These are phyloP conservation scores for Silurus meridionalis DNA, from an alignment of 2,113 vertebrate genomes.

Conservation along the genomic window DNA sequence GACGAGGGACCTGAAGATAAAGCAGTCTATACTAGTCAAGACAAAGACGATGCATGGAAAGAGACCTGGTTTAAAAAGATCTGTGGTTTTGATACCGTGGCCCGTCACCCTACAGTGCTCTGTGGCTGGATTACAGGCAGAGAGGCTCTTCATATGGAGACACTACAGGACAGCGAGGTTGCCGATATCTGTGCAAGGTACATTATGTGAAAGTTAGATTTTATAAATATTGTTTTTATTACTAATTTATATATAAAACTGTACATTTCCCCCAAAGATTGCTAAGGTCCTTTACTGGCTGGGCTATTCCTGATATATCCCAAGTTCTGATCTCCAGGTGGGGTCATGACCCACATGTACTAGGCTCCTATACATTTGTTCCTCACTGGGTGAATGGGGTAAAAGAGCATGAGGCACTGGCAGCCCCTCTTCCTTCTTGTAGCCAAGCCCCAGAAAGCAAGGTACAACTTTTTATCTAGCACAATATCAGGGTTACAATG, in stretches of 20 bases:
- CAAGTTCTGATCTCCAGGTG: conserved; percentile 59
- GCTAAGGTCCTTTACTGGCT: conserved; percentile 62
- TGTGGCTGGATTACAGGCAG: conserved; percentile 66
- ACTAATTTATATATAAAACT: not conserved
- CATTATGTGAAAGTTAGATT: not conserved
- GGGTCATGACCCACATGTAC: conserved; percentile 57
- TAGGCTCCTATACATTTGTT: conserved; percentile 64
- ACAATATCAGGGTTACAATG: not conserved
- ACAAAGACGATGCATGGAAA: conserved; percentile 50
- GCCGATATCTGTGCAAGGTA: conserved; percentile 59
- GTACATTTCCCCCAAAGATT: conserved; percentile 47
- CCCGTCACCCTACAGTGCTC: conserved; percentile 61
- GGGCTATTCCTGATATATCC: conserved; percentile 60
- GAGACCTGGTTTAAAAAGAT: conserved; percentile 66
- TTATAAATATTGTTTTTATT: not conserved
- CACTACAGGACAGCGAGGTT: conserved; percentile 55
- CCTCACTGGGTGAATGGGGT: conserved; percentile 59
- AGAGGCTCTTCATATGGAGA: conserved; percentile 66
- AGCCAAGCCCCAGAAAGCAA: conserved; percentile 15
- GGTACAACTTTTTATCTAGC: conserved; percentile 35
- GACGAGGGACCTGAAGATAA: conserved; percentile 58
- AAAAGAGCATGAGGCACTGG: conserved; percentile 57
- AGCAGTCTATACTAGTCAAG: conserved; percentile 31
- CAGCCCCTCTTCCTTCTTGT: conserved; percentile 55
- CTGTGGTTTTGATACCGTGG: conserved; percentile 62